A percentile compares a stretch with the other conserved stretches of the same genome.
Conservation (phyloP, 2,888 invertebrate genomes). For the Heliconius cydno region DNA sequence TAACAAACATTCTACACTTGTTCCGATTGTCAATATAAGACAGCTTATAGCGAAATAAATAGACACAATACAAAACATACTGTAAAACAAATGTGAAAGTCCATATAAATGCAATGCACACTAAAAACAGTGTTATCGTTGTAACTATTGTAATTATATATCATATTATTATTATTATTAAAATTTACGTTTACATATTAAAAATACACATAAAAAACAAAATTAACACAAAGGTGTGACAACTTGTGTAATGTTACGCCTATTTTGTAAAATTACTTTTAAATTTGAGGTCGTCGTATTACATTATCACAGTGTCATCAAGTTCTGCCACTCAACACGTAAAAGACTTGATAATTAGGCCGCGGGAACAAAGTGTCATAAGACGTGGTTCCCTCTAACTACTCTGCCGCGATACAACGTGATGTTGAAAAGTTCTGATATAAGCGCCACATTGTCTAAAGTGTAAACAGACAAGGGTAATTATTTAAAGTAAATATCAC, state of each 20-base stretch:
- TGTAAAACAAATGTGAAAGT: background rate
- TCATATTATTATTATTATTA: background rate
- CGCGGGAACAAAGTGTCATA: too few species aligned
- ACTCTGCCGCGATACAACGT: too few species aligned
- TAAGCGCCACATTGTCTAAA: background rate
- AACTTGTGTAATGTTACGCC: background rate
- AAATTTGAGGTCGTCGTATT: background rate
- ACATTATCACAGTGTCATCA: too few species aligned
- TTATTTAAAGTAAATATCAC: background rate
- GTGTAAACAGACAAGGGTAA: background rate
- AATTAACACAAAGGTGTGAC: background rate
- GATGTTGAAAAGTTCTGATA: background rate
- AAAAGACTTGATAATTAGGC: too few species aligned
- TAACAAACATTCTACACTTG: background rate
- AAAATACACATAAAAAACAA: background rate
- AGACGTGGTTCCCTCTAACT: too few species aligned
- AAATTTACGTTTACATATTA: background rate
- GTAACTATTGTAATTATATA: background rate
- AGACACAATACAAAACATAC: background rate
- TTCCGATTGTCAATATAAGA: constrained; percentile 2
- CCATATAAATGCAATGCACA: background rate
- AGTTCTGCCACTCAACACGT: too few species aligned
- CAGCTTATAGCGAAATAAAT: background rate
- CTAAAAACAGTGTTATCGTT: background rate
- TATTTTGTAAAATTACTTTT: background rate